These are phyloP conservation scores for Arrhopalites spinosus DNA, from an alignment of 2,888 invertebrate genomes.

Conservation along the genomic window DNA sequence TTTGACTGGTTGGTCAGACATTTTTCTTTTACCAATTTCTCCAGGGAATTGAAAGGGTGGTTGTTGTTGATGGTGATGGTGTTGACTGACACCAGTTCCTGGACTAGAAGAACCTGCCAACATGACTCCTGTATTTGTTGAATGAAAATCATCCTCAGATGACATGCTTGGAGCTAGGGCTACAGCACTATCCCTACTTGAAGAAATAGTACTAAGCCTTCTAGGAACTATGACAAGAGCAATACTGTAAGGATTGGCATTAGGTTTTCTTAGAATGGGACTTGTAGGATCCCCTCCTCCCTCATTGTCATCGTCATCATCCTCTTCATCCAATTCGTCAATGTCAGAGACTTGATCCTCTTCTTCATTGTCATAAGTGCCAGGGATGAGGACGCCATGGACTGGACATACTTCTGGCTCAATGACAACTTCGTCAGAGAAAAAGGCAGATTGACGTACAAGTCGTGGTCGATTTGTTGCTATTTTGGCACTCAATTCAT, in stretches of 20 bases:
- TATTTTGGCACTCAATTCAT: conserved; percentile 54
- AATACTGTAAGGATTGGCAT: conserved; percentile 48
- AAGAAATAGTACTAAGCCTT: conserved; percentile 51
- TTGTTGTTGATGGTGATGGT: conserved; percentile 31
- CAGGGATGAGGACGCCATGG: conserved; percentile 54
- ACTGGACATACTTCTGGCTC: conserved; percentile 56
- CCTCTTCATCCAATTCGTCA: conserved; percentile 68
- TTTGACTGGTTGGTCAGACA: conserved; percentile 54
- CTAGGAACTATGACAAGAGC: conserved; percentile 54
- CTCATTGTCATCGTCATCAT: conserved; percentile 62
- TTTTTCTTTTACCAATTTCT: conserved; percentile 49
- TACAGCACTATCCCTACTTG: not conserved
- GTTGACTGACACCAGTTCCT: not conserved
- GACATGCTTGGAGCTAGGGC: conserved; percentile 4
- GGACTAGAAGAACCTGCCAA: conserved; percentile 34
- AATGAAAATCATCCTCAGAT: not conserved
- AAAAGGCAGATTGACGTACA: conserved; percentile 67
- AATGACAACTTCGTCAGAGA: conserved; percentile 55
- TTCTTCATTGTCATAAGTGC: conserved; percentile 62
- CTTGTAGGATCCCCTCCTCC: conserved; percentile 55
- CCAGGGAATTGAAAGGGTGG: conserved; percentile 5
- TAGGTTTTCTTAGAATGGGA: conserved; percentile 52
- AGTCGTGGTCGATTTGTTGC: conserved; percentile 52
- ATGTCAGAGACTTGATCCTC: conserved; percentile 71
- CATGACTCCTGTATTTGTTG: not conserved